Percentiles rank a stretch among this genome's conserved stretches.
phyloP scores from a whole-genome alignment of 2,113 vertebrate genomes.

The Mesitornis unicolor region DNA sequence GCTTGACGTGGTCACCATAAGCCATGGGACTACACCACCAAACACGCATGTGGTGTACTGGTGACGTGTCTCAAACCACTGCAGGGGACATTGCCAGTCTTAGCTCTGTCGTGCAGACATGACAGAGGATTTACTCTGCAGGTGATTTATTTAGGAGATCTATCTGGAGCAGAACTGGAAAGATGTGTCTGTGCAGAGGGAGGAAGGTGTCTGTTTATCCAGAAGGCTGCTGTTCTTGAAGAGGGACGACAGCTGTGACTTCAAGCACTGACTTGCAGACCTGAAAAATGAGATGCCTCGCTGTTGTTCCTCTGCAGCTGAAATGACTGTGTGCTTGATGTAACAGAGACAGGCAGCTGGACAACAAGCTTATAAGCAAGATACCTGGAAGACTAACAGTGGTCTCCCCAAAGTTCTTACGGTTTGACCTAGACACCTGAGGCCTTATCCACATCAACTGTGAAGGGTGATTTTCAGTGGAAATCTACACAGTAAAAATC shows the following conservation, averaged over 20 bases:
- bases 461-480: not conserved
- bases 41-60: accelerated
- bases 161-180: not conserved
- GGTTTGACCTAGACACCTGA: not conserved
- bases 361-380: not conserved
- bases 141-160: not conserved
- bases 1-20: not conserved
- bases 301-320: not conserved
- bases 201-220: not conserved
- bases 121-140: not conserved
- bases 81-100: not conserved
- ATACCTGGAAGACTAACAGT: not conserved
- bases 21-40: not conserved
- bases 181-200: not conserved
- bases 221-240: not conserved
- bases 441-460: not conserved
- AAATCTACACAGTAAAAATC: not conserved
- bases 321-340: not conserved
- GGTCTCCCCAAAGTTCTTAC: not conserved
- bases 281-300: not conserved
- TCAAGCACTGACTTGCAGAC: not conserved
- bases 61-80: accelerated
- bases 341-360: not conserved
- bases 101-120: not conserved
- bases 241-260: not conserved